These are phyloP conservation scores for Chrysocyon brachyurus DNA, from an alignment of 2,797 vertebrate genomes.

Conservation along the genomic window DNA sequence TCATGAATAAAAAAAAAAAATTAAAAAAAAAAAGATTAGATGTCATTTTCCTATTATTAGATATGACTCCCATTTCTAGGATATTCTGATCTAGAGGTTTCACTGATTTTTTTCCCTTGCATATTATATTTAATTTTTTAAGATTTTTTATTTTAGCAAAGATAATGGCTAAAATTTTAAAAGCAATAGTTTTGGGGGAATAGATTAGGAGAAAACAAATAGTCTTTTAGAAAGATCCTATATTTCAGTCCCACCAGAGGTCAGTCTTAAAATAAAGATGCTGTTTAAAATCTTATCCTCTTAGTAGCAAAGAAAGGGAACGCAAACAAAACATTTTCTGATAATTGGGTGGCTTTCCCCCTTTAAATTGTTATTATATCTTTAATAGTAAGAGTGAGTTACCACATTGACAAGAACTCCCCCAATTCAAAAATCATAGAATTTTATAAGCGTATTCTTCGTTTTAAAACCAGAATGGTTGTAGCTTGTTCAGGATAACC, in stretches of 20 bases:
- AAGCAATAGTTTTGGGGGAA: neutral
- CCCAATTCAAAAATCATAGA: neutral
- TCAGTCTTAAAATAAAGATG: neutral
- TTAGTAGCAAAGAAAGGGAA: neutral
- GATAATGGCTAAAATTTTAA: slow-evolving; percentile 27
- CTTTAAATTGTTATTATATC: neutral
- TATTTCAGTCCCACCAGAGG: neutral
- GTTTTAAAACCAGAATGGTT: neutral
- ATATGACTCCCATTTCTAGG: neutral
- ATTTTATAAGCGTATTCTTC: neutral
- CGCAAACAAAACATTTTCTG: neutral
- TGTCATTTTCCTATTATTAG: neutral
- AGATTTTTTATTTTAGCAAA: slow-evolving; percentile 11
- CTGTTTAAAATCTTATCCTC: neutral
- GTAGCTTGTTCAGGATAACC: neutral
- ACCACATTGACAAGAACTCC: neutral
- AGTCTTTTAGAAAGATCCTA: neutral
- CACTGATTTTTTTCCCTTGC: neutral
- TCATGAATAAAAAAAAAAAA: too few species aligned
- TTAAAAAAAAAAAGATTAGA: neutral
- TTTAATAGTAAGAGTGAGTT: neutral
- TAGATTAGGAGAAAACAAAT: neutral
- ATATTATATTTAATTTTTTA: slow-evolving; percentile 45
- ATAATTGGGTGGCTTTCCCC: neutral
- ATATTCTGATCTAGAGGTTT: neutral